A percentile compares a stretch with the other conserved stretches of the same genome.
Conservation (phyloP, 1,140 invertebrate species). For the Holotrichia oblita region DNA sequence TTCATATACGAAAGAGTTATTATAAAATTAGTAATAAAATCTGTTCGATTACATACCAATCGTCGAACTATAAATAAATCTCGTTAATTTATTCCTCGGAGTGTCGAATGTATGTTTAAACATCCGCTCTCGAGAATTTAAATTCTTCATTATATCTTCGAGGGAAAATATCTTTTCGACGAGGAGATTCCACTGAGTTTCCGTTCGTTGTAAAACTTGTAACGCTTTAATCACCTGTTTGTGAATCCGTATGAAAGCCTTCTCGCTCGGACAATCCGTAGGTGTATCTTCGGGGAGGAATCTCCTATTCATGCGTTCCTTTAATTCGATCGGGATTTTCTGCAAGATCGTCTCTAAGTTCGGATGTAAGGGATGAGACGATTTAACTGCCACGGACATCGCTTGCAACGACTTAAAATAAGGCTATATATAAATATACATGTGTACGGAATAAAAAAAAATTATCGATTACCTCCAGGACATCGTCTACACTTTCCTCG, state of each 20-base stretch:
- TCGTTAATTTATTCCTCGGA: slow-evolving; percentile 65
- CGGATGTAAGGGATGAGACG: slow-evolving; percentile 73
- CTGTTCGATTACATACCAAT: slow-evolving; percentile 66
- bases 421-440: no score
- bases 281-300: slow-evolving; percentile 73
- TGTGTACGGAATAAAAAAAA: no score
- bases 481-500: slow-evolving; percentile 95
- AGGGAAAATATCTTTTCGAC: slow-evolving; percentile 82
- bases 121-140: slow-evolving; percentile 75
- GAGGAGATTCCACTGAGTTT: slow-evolving; percentile 91
- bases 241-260: slow-evolving; percentile 83
- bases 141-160: slow-evolving; percentile 89
- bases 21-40: no score
- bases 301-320: slow-evolving; percentile 74
- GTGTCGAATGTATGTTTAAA: slow-evolving; percentile 83
- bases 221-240: slow-evolving; percentile 84
- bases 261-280: slow-evolving; percentile 78
- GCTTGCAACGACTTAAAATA: slow-evolving; percentile 74
- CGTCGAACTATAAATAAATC: slow-evolving; percentile 72
- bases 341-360: slow-evolving; percentile 88
- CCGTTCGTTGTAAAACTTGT: slow-evolving; percentile 87
- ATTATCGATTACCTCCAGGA: slow-evolving; percentile 87
- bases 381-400: slow-evolving; percentile 72
- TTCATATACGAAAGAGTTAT: slow-evolving; percentile 5
- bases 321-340: slow-evolving; percentile 83